Evolutionary conservation across 2,888 invertebrate species (phyloP).

Genomic region (Gryllus longicercus): DNA sequence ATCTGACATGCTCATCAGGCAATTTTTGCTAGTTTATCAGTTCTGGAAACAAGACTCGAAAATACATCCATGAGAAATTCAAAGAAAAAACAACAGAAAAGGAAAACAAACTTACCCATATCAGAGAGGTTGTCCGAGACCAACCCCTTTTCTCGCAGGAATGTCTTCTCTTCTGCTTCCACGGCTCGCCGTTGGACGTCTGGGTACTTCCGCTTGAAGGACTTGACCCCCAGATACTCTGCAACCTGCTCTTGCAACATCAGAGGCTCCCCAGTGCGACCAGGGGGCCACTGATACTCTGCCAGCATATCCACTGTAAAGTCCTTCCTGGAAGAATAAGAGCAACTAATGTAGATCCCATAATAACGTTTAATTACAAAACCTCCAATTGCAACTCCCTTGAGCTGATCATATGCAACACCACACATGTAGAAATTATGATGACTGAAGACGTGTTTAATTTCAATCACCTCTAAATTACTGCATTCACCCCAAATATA

Average conservation of each 20-base stretch:
- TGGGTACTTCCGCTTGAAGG: conserved; percentile 95
- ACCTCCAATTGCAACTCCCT: too few species aligned
- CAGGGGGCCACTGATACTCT: conserved; percentile 89
- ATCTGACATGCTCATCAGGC: too few species aligned
- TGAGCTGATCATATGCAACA: too few species aligned
- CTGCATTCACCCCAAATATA: too few species aligned
- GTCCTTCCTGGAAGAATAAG: conserved; percentile 40
- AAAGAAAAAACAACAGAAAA: too few species aligned
- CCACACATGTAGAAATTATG: too few species aligned
- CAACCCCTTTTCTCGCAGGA: conserved; percentile 74
- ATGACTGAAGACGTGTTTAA: too few species aligned
- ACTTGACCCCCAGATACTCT: conserved; percentile 89
- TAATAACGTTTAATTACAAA: too few species aligned
- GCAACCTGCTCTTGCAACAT: conserved; percentile 97
- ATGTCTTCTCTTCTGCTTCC: conserved; percentile 88
- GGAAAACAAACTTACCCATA: conserved; percentile 60
- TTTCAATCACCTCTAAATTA: too few species aligned
- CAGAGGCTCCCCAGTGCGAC: conserved; percentile 67
- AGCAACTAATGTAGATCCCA: background rate
- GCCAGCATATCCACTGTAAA: conserved; percentile 84
- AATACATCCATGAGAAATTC: too few species aligned
- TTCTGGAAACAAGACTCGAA: too few species aligned
- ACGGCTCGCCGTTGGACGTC: conserved; percentile 78
- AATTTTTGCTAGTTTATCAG: too few species aligned
- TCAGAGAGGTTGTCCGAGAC: conserved; percentile 91